Percentiles rank a stretch among this genome's conserved stretches.
phyloP scores from a whole-genome alignment of 2,797 vertebrate genomes.

The Miichthys miiuy region DNA sequence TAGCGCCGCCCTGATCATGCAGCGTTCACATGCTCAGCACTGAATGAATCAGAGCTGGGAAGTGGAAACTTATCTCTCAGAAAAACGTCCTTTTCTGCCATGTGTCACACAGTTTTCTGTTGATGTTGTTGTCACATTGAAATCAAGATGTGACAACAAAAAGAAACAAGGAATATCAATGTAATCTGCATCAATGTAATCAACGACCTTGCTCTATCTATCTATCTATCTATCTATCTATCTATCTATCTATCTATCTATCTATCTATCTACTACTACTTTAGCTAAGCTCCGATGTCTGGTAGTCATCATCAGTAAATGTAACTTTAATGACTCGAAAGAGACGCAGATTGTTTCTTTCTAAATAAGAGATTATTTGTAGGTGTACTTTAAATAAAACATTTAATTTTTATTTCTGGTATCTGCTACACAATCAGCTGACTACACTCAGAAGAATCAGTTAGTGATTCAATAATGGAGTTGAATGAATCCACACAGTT shows the following conservation, averaged over 20 bases:
- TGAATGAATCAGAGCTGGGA: constrained; percentile 40
- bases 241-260: no score
- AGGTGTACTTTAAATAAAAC: background rate
- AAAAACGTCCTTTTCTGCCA: background rate
- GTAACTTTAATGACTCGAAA: background rate
- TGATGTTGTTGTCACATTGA: background rate
- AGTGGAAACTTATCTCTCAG: background rate
- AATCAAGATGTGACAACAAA: background rate
- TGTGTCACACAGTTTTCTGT: no score
- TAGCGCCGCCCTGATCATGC: constrained; percentile 77
- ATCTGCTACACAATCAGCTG: constrained; percentile 59
- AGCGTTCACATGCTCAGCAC: constrained; percentile 79
- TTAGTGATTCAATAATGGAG: constrained; percentile 74
- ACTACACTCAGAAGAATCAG: constrained; percentile 54
- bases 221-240: no score
- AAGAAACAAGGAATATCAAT: no score
- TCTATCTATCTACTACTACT: background rate
- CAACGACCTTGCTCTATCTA: background rate
- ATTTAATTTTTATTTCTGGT: background rate
- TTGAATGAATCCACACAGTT: constrained; percentile 70
- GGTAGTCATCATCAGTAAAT: background rate
- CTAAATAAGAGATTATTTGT: background rate
- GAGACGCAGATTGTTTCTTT: background rate
- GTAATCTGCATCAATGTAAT: background rate
- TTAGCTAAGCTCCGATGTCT: background rate